Evolutionary conservation across 2,113 vertebrate species (phyloP).

Genomic region (Noctilio leporinus): DNA sequence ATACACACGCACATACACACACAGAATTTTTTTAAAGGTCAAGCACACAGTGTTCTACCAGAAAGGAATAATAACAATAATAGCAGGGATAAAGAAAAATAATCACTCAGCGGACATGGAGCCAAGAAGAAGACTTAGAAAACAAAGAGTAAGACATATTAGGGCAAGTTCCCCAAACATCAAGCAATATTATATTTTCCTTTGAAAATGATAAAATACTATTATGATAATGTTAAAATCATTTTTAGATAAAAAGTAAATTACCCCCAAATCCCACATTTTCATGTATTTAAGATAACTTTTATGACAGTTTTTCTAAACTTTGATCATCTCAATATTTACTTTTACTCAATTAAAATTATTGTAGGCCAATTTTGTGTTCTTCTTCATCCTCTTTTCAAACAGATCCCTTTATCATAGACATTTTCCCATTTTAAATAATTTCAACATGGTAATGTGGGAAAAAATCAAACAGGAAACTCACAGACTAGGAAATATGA

Average conservation of each 20-base stretch:
- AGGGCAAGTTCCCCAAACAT: neutral
- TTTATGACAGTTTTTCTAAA: neutral
- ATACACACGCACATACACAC: neutral
- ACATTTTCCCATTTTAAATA: slow-evolving; percentile 24
- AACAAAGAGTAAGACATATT: neutral
- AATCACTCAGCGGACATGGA: slow-evolving; percentile 39
- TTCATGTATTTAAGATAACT: neutral
- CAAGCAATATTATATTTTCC: slow-evolving; percentile 25
- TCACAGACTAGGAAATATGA: neutral
- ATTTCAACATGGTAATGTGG: neutral
- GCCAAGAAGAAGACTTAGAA: slow-evolving; percentile 12
- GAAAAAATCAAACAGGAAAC: neutral
- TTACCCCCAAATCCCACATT: neutral
- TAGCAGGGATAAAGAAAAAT: slow-evolving; percentile 57
- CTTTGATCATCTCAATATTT: neutral
- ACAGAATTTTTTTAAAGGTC: neutral
- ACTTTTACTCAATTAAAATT: slow-evolving; percentile 12
- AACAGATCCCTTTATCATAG: neutral
- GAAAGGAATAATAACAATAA: slow-evolving; percentile 56
- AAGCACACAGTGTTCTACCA: slow-evolving; percentile 53
- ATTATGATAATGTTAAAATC: neutral
- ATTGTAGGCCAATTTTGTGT: neutral
- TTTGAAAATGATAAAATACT: slow-evolving; percentile 43
- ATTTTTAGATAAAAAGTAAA: slow-evolving; percentile 41
- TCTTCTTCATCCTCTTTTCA: neutral